These are phyloP conservation scores for Calameuta pallipes DNA, from an alignment of 2,888 invertebrate species.

Conservation along the genomic window DNA sequence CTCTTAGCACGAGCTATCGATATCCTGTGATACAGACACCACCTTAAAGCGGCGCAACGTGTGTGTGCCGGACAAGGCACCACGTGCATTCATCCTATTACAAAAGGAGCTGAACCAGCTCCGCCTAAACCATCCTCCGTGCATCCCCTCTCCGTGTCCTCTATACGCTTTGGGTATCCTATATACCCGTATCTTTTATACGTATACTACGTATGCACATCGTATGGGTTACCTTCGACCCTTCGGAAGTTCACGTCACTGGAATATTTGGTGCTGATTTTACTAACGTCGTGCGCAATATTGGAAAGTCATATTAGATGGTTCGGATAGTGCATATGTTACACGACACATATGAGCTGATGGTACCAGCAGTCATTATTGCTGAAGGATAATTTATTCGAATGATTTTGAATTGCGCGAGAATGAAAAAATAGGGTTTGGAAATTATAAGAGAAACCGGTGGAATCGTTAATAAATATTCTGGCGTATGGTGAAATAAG, in stretches of 20 bases:
- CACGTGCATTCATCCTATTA: slow-evolving; percentile 58
- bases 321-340: not conserved
- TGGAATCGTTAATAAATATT: not conserved
- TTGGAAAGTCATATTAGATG: not conserved
- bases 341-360: not conserved
- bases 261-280: not conserved
- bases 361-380: not conserved
- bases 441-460: not conserved
- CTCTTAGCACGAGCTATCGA: slow-evolving; percentile 48
- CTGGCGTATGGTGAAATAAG: not conserved
- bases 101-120: slow-evolving; percentile 59
- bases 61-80: slow-evolving; percentile 57
- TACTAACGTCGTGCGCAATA: not conserved
- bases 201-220: not conserved
- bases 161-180: slow-evolving; percentile 34
- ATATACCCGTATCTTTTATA: not conserved
- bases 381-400: not conserved
- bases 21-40: slow-evolving; percentile 44
- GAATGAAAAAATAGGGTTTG: not conserved
- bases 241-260: not conserved
- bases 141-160: slow-evolving; percentile 37
- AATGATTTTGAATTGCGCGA: not conserved
- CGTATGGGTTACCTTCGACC: not conserved
- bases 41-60: slow-evolving; percentile 46
- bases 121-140: slow-evolving; percentile 39